Evolutionary conservation across 2,797 vertebrate genomes (phyloP).

Genomic region (Australoheros facetus): DNA sequence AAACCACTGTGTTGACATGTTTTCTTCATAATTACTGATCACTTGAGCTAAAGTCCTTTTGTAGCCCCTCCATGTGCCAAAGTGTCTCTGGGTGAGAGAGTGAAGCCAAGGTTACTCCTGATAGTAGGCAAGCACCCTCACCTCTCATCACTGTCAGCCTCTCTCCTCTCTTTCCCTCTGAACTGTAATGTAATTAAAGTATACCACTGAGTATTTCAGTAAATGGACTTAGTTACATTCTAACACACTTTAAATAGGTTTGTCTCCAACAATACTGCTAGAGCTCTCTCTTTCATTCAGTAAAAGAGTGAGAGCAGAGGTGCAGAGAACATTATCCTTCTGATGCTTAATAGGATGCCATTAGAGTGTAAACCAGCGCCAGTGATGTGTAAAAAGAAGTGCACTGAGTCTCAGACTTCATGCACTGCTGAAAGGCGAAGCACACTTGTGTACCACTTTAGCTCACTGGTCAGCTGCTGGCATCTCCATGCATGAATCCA

Average conservation of each 20-base stretch:
- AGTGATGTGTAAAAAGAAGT: not conserved
- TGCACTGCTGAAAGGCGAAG: not conserved
- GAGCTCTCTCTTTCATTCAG: not conserved
- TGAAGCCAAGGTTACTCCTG: not conserved
- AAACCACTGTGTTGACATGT: not conserved
- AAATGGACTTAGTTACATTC: not conserved
- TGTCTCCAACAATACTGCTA: not conserved
- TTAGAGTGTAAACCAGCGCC: not conserved
- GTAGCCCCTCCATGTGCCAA: too few relatives aligned
- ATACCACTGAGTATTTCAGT: not conserved
- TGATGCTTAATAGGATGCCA: not conserved
- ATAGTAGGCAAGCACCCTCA: not conserved
- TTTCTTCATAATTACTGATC: not conserved
- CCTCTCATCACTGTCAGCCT: not conserved
- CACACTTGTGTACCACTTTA: not conserved
- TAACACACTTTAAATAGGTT: not conserved
- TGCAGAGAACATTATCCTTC: not conserved
- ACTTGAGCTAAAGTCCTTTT: not conserved
- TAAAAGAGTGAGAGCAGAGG: not conserved
- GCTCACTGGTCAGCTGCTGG: slow-evolving; percentile 79
- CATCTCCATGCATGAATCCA: slow-evolving; percentile 74
- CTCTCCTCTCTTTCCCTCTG: not conserved
- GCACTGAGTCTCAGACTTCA: not conserved
- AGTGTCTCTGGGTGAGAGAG: too few relatives aligned
- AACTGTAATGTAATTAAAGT: not conserved